phyloP scores from a whole-genome alignment of 2,113 vertebrate species.

The Dicentrarchus labrax region DNA sequence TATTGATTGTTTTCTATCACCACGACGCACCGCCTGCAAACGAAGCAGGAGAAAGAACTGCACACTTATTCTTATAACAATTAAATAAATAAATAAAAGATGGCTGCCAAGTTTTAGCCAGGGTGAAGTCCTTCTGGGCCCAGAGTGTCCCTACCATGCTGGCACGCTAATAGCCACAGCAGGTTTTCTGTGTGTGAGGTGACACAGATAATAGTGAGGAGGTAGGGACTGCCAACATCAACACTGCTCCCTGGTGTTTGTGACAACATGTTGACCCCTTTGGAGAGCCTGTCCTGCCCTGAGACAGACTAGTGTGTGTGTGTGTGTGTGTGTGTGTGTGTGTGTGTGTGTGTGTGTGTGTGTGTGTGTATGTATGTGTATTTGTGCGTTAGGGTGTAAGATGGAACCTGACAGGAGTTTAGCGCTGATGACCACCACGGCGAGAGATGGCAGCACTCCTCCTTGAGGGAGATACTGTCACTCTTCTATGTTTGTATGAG shows the following conservation, averaged over 20 bases:
- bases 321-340: constrained; percentile 44
- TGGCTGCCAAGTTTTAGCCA: constrained; percentile 1
- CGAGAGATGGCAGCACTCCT: constrained; percentile 59
- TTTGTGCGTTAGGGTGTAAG: constrained; percentile 37
- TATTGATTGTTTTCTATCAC: not conserved
- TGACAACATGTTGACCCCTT: constrained; percentile 66
- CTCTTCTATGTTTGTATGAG: constrained; percentile 26
- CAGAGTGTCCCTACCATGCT: constrained; percentile 25
- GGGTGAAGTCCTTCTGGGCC: constrained; percentile 12
- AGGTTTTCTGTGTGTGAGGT: constrained; percentile 37
- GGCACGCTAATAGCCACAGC: constrained; percentile 57
- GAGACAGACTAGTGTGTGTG: constrained; percentile 51
- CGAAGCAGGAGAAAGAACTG: not conserved
- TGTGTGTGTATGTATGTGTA: constrained; percentile 23
- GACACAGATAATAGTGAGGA: constrained; percentile 53
- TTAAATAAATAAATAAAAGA: constrained; percentile 32
- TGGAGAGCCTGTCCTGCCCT: constrained; percentile 49
- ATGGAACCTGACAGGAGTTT: constrained; percentile 82
- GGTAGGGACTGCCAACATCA: constrained; percentile 53
- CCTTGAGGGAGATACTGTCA: constrained; percentile 66
- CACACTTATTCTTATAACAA: not conserved
- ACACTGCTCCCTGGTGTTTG: constrained; percentile 56
- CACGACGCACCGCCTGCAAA: not conserved
- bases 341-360: constrained; percentile 36
- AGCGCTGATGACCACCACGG: constrained; percentile 70